Evolutionary conservation across 1,140 invertebrate species (phyloP).

Genomic region (Paraescarpia echinospica): DNA sequence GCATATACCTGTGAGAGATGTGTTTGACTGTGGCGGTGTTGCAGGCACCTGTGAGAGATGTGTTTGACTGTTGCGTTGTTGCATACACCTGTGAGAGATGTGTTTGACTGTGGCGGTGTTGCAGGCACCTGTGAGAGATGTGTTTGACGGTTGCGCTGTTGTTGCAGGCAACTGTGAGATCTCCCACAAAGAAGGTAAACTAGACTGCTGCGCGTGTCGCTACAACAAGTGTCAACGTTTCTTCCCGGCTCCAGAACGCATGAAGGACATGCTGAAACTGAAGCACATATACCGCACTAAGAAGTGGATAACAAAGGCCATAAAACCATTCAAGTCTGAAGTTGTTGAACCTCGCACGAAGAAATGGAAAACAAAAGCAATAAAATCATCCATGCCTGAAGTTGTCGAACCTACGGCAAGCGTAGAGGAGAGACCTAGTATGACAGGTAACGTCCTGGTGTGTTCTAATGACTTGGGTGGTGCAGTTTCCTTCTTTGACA

Average conservation of each 20-base stretch:
- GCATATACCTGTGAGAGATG: no score
- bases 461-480: background rate
- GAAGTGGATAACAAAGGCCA: background rate
- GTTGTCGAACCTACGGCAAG: background rate
- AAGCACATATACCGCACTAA: background rate
- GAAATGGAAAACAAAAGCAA: no score
- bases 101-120: no score
- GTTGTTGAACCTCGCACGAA: no score
- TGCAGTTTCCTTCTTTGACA: background rate
- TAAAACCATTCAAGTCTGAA: background rate
- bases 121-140: no score
- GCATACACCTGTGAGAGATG: no score
- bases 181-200: background rate
- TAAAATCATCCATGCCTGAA: no score
- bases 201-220: background rate
- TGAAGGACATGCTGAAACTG: background rate
- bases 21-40: no score
- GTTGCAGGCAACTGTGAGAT: background rate
- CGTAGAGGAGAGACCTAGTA: background rate
- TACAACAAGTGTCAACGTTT: slow-evolving; percentile 3
- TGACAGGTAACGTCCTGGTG: background rate
- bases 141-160: background rate
- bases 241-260: slow-evolving; percentile 4
- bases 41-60: no score
- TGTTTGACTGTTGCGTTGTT: no score